Base-by-base conservation (phyloP, 2,888 invertebrate species). In the Microchrysa polita region DNA sequence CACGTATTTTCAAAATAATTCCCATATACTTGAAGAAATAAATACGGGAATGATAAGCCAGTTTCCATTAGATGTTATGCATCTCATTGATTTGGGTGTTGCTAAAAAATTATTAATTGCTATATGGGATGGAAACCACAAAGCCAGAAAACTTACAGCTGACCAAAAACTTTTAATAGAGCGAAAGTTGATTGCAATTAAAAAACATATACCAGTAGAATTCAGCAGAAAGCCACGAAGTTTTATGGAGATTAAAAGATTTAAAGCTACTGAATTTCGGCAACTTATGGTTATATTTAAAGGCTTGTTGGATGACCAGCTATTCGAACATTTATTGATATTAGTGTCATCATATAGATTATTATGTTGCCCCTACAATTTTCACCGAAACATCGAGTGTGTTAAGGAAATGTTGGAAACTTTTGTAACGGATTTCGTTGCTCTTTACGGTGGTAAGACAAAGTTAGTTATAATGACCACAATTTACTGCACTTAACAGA, bases 11-110 rank as follows among this genome's bases (percentile, higher is more conserved):
- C 27, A 7, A 34, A 7, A 34, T 5, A 34, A 34, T 34, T n/a
- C n/a, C n/a, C 22, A 72, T 34, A 14, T 23, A n/a, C 52, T 76
- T 14, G 74, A 74, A 53, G n/a, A 18, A 20, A 52, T 73, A 2
- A n/a, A 27, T 18, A 55, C 72, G 1, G n/a, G 12, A 1, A 74
- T 74, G 76, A 18, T 76, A 1, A 57, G 44, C 2, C 72, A 76
- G 14, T 76, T 74, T 59, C 74, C 76, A 40, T 40, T 74, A 12
- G 74, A 74, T 40, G 42, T 53, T 1, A 74, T 77, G 74, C 74
- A 74, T 55, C 12, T 72, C 16, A 69, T 77, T 23, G 74, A 73
- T 53, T 57, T 76, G 22, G 76, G 76, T 12, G 74, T 76, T 1
- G 22, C 22, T 0, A 74, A 74, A 74, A 75, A 72, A 42, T 44